Evolutionary conservation across 2,888 invertebrate genomes (phyloP), one percentile per base, ranked within the genome.

Genomic region (Drosophila mimica): DNA sequence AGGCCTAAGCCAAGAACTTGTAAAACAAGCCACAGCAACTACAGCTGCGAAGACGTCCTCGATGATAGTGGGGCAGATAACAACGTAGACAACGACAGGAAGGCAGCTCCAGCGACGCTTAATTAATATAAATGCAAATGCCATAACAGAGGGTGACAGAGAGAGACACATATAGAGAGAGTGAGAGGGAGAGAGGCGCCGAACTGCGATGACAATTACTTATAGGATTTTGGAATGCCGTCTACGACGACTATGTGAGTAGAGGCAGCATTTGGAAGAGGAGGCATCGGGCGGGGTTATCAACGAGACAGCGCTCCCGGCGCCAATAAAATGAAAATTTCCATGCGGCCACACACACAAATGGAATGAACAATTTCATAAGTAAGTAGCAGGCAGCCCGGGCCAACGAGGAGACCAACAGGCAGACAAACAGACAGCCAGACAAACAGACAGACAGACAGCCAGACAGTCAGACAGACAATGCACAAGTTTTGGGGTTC

Each of bases 311-410:
- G 74, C 86, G 90, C 88, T 88, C 83, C 75, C 87, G 85, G 85
- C 90, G 85, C 85, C 85, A 90, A 85, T 86, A 90, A 88, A 85
- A 90, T 78, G 89, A 85, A 90, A 85, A 90, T 85, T 90, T 85
- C 85, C 86, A 89, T 76, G 88, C 65, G 68, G 74, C 72, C 75
- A 82, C 70, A 57, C 70, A 57, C 57, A 80, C 79, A 79, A 80
- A 81, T 74, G 65, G 79, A 79, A 80, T 80, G 79, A 81, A 74
- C 87, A 86, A 88, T 88, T 83, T 83, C 78, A 81, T 83, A 67
- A 66, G 67, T 34, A 40, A 69, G 63, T 63, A 68, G 60, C 70
- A 73, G 68, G 51, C 57, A 62, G 57, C 4, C n/a, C 46, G 9
- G 28, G 40, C n/a, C 17, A 36, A 28, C 36, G 34, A 43, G 13